These are phyloP conservation scores for Thumatha senex DNA, from an alignment of 2,888 invertebrate species.

Conservation along the genomic window DNA sequence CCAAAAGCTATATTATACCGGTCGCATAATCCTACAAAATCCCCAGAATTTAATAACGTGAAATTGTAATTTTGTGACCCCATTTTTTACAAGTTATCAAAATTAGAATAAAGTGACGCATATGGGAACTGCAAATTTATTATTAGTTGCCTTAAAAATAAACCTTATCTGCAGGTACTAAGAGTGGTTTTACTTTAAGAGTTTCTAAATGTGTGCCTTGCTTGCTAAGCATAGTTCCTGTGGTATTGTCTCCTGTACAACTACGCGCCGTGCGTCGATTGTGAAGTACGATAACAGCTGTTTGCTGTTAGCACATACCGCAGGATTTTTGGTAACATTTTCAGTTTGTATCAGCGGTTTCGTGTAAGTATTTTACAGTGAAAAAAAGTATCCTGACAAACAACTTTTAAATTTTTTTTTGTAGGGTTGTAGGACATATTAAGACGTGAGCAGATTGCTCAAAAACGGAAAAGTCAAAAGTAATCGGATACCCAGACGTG, in stretches of 20 bases:
- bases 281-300: constrained; percentile 51
- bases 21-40: no score
- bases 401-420: no score
- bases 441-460: no score
- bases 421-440: no score
- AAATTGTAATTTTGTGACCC: constrained; percentile 21
- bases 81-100: constrained; percentile 26
- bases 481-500: no score
- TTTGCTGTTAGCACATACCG: constrained; percentile 38
- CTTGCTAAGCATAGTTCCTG: constrained; percentile 69
- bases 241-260: constrained; percentile 69
- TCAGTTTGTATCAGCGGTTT: constrained; percentile 4
- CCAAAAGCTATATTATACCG: no score
- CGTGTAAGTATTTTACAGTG: no score
- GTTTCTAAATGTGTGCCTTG: constrained; percentile 22
- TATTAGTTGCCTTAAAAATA: constrained; percentile 18
- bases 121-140: constrained; percentile 34
- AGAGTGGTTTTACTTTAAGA: constrained; percentile 20
- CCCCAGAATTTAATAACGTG: no score
- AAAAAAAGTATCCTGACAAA: no score
- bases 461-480: no score
- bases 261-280: constrained; percentile 56
- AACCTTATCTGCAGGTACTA: constrained; percentile 31
- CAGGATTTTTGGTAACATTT: constrained; percentile 31
- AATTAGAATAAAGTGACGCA: constrained; percentile 33